Percentiles rank a stretch among this genome's conserved stretches.
phyloP scores from a whole-genome alignment of 2,797 vertebrate genomes.

The Microcaecilia unicolor region DNA sequence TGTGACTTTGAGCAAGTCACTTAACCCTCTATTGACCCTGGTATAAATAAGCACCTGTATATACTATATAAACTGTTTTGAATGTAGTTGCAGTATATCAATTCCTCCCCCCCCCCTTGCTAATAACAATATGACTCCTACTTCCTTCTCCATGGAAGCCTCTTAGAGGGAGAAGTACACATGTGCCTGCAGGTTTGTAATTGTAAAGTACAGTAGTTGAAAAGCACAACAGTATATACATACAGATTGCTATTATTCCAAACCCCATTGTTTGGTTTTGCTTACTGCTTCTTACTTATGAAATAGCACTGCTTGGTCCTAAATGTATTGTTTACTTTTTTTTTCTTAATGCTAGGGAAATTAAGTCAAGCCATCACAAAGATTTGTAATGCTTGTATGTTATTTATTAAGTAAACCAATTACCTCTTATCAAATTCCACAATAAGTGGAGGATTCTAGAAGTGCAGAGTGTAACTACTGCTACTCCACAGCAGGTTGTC shows the following conservation, averaged over 20 bases:
- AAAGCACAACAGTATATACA: too few relatives aligned
- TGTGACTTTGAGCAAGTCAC: too few relatives aligned
- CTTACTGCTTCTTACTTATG: background rate
- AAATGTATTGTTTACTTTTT: background rate
- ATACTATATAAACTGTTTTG: too few relatives aligned
- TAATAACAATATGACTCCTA: too few relatives aligned
- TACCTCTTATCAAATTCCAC: conserved; percentile 4
- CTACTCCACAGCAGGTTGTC: conserved; percentile 1
- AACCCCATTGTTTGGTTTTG: background rate
- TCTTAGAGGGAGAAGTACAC: too few relatives aligned
- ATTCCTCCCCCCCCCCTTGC: too few relatives aligned
- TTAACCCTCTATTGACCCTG: too few relatives aligned
- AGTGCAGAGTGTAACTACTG: background rate
- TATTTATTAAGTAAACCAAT: conserved; percentile 10
- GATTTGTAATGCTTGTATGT: background rate
- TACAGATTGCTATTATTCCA: background rate
- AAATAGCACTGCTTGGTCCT: background rate
- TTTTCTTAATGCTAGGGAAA: conserved; percentile 4
- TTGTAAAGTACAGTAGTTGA: too few relatives aligned
- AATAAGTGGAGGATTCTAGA: conserved; percentile 13
- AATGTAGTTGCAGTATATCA: too few relatives aligned
- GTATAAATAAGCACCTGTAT: too few relatives aligned
- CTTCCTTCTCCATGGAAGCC: too few relatives aligned
- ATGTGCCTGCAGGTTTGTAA: too few relatives aligned
- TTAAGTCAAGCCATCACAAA: conserved; percentile 1